Base-by-base conservation (phyloP, 2,888 invertebrate species). In the Xestia ashworthii region DNA sequence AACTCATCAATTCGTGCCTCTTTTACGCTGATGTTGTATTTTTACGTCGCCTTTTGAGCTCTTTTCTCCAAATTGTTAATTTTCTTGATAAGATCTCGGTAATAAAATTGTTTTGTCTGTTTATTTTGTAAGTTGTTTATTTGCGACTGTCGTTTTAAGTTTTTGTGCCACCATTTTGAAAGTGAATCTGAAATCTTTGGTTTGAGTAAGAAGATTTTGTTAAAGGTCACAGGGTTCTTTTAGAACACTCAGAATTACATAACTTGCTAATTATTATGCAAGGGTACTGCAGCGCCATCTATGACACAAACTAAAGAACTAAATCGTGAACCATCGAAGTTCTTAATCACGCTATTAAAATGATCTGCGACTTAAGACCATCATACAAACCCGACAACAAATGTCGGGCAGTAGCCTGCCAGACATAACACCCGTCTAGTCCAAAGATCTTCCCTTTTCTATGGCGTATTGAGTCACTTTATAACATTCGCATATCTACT, bases 61-160 rank as follows among this genome's bases (percentile, higher is more conserved):
- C 73, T 78, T 71, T 73, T 68, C 69, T 75, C 25, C 32, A 76
- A 82, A 85, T 87, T 84, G 85, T 87, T 88, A 81, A 88, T 88
- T 77, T 86, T 71, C 48, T 67, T 50, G 84, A 84, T 74, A 83
- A 76, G 71, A 80, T 86, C 80, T 75, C 2, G 41, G 62, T 22
- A 71, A 64, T 86, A 60, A 83, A 76, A 74, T 58, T 78, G 70
- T 83, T 78, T 64, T 79, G 64, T 72, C 62, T 60, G 12, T 76
- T 77, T 74, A 38, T 82, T 71, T 82, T 41, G 38, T 68, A 16
- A 64, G 55, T 79, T 50, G 55, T 71, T 71, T 78, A 62, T 80
- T 80, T 78, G 69, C 4, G 25, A 62, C 3, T 66, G 8, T 64
- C 38, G 32, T 82, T 76, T 76, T 6, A 5, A 81, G 25, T 46